Conservation (phyloP, 1,140 invertebrate genomes). For the Potamilus streckersoni region DNA sequence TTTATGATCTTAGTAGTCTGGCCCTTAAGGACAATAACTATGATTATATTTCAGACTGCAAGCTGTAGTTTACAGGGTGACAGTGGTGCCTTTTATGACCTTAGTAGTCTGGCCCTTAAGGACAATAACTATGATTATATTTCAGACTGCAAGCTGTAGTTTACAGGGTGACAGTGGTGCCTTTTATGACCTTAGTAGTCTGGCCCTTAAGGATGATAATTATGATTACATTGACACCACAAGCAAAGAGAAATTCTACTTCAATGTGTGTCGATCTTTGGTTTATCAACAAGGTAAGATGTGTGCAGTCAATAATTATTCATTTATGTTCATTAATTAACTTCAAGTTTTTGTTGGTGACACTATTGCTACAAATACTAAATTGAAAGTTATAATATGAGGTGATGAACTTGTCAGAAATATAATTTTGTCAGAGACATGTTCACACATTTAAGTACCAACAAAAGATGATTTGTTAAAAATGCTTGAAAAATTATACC, state of each 20-base stretch:
- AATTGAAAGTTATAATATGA: no score
- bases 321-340: no score
- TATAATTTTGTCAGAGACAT: no score
- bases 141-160: conserved; percentile 4
- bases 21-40: conserved; percentile 17
- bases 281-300: conserved; percentile 16
- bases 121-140: conserved; percentile 23
- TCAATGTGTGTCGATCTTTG: conserved; percentile 28
- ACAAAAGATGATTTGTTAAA: no score
- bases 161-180: neutral
- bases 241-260: conserved; percentile 13
- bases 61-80: conserved; percentile 4
- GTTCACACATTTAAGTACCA: no score
- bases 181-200: conserved; percentile 5
- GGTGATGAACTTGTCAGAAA: no score
- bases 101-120: neutral
- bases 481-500: no score
- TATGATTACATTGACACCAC: conserved; percentile 16
- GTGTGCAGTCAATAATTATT: no score
- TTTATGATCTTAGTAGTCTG: conserved; percentile 9
- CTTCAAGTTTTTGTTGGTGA: no score
- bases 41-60: conserved; percentile 1
- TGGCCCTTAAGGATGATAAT: conserved; percentile 17
- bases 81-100: conserved; percentile 3
- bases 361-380: no score